Evolutionary conservation across 2,888 invertebrate genomes (phyloP).

Genomic region (Pandemis heparana): DNA sequence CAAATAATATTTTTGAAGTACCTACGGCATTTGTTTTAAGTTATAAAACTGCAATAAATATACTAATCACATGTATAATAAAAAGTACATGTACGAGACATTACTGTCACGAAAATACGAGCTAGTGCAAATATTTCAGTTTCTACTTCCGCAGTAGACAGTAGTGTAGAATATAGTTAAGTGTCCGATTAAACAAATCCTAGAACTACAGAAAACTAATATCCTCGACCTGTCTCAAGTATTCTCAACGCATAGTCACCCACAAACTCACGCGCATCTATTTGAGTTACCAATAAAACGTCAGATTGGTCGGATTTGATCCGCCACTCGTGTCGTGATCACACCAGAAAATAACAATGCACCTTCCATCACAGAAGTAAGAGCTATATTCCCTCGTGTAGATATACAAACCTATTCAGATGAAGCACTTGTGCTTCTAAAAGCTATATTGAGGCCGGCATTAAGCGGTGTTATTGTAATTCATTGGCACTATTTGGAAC

Average conservation of each 20-base stretch:
- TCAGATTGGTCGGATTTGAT: slow-evolving; percentile 53
- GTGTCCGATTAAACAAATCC: no score
- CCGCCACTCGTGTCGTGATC: slow-evolving; percentile 54
- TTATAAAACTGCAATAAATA: no score
- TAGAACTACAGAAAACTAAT: not conserved
- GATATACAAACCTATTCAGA: not conserved
- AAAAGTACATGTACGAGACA: no score
- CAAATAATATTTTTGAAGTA: not conserved
- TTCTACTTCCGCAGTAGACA: not conserved
- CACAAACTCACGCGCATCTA: slow-evolving; percentile 55
- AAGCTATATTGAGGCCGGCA: slow-evolving; percentile 52
- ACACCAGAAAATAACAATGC: not conserved
- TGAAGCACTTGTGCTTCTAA: slow-evolving; percentile 50
- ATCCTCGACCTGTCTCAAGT: not conserved
- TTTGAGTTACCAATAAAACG: slow-evolving; percentile 60
- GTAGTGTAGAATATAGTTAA: no score
- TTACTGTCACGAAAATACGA: no score
- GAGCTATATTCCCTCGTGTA: slow-evolving; percentile 18
- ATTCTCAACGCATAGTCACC: slow-evolving; percentile 37
- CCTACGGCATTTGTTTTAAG: no score
- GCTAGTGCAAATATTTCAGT: no score
- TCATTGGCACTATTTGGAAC: slow-evolving; percentile 39
- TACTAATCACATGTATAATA: no score
- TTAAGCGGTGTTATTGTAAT: slow-evolving; percentile 37
- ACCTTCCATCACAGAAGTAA: slow-evolving; percentile 6